Evolutionary conservation across 1,140 invertebrate genomes (phyloP).

Genomic region (Semibalanus balanoides): DNA sequence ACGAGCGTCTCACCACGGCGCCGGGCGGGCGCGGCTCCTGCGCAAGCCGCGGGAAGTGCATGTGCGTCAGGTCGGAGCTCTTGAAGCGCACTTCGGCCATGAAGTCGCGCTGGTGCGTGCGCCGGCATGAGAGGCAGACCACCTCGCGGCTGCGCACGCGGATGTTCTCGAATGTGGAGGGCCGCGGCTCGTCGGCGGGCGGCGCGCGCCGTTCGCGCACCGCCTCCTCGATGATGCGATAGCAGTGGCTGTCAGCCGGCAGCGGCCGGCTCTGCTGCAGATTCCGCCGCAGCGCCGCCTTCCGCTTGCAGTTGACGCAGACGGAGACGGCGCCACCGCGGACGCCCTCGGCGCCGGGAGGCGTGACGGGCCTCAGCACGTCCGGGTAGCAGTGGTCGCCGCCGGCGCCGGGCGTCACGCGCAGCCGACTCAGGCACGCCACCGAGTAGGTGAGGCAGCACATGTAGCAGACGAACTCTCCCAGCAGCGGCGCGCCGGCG

Average conservation of each 20-base stretch:
- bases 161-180: not conserved
- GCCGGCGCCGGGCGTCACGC: slow-evolving; percentile 66
- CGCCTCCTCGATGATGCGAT: not conserved
- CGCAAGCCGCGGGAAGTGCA: not conserved
- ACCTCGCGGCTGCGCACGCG: not conserved
- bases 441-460: slow-evolving; percentile 63
- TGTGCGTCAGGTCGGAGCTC: not conserved
- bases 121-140: not conserved
- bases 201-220: not conserved
- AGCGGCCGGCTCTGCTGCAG: not conserved
- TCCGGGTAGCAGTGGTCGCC: slow-evolving; percentile 77
- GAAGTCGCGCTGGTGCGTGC: not conserved
- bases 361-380: slow-evolving; percentile 57
- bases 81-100: not conserved
- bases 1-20: not conserved
- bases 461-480: slow-evolving; percentile 65
- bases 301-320: not conserved
- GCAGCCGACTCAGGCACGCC: slow-evolving; percentile 54
- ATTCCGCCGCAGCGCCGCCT: not conserved
- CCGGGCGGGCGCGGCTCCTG: not conserved
- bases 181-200: not conserved
- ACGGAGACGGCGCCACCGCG: not conserved
- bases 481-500: not conserved
- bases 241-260: not conserved
- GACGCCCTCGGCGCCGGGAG: slow-evolving; percentile 49